These are phyloP conservation scores for Etia nguti DNA, from an alignment of 2,113 vertebrate genomes.

Conservation along the genomic window DNA sequence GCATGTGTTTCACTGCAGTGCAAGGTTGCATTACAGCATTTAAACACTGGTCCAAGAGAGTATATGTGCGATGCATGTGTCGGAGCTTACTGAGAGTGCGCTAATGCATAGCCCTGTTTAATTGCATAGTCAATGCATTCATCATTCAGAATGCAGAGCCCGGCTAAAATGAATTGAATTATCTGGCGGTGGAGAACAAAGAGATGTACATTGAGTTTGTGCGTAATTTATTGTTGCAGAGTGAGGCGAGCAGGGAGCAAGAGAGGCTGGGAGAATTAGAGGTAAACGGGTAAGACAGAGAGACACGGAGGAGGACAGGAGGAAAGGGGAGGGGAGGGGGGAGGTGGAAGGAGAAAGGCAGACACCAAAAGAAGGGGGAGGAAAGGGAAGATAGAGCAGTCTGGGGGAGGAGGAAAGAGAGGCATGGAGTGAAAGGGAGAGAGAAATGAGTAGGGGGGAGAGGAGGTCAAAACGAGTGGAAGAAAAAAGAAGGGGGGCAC, in stretches of 20 bases:
- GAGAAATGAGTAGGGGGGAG: slow-evolving; percentile 45
- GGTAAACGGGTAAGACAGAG: slow-evolving; percentile 43
- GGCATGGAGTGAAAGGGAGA: not conserved
- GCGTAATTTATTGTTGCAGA: slow-evolving; percentile 74
- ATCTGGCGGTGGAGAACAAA: slow-evolving; percentile 75
- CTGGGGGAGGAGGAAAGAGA: slow-evolving; percentile 37
- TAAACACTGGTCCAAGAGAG: slow-evolving; percentile 24
- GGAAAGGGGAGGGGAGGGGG: not conserved
- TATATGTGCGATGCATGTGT: slow-evolving; percentile 21
- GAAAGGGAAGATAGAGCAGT: slow-evolving; percentile 38
- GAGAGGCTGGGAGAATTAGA: slow-evolving; percentile 52
- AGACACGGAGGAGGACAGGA: slow-evolving; percentile 55
- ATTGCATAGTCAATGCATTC: slow-evolving; percentile 76
- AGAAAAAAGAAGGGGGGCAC: not conserved
- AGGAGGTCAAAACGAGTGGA: slow-evolving; percentile 25
- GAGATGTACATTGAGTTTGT: slow-evolving; percentile 77
- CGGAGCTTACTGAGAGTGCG: slow-evolving; percentile 33
- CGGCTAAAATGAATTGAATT: slow-evolving; percentile 80
- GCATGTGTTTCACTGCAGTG: not conserved
- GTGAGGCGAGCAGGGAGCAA: slow-evolving; percentile 35
- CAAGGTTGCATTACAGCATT: not conserved
- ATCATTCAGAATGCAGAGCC: slow-evolving; percentile 74
- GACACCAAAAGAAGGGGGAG: slow-evolving; percentile 28
- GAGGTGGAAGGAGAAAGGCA: not conserved
- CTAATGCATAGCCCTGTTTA: slow-evolving; percentile 69